Evolutionary conservation across 1,140 invertebrate genomes (phyloP).

Genomic region (Hypothenemus hampei): DNA sequence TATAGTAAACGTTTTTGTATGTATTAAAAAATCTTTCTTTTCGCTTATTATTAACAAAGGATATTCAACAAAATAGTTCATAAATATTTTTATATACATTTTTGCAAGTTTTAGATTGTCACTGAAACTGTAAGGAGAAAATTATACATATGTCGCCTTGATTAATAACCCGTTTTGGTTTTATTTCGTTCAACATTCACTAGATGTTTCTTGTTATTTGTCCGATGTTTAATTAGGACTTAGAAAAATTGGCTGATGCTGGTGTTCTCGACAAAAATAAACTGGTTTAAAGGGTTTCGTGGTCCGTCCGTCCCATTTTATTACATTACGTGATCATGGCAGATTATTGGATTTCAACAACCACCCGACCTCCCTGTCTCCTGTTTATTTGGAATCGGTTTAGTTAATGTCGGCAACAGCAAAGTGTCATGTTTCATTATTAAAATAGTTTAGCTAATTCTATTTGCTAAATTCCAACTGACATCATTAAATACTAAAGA

Average conservation of each 20-base stretch:
- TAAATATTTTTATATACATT: no score
- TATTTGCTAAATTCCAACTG: no score
- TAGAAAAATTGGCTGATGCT: conserved; percentile 7
- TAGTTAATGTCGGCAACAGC: no score
- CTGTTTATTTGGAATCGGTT: no score
- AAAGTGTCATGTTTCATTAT: no score
- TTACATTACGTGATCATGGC: conserved; percentile 6
- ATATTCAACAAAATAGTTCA: not conserved
- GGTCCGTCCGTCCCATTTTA: not conserved
- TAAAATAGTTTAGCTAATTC: no score
- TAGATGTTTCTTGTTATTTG: conserved; percentile 3
- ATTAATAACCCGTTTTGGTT: conserved; percentile 5
- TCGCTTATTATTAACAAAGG: not conserved
- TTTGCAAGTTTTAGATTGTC: no score
- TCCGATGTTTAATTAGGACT: conserved; percentile 14
- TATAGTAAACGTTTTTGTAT: not conserved
- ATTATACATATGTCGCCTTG: no score
- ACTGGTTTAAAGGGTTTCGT: not conserved
- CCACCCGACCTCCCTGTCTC: no score
- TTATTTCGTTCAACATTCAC: not conserved
- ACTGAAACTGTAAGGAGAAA: no score
- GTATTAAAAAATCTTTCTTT: not conserved
- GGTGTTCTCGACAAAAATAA: not conserved
- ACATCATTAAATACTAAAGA: no score
- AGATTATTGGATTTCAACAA: conserved; percentile 19